These are phyloP conservation scores for Plagiodera versicolora DNA, from an alignment of 2,888 invertebrate genomes.

Conservation along the genomic window DNA sequence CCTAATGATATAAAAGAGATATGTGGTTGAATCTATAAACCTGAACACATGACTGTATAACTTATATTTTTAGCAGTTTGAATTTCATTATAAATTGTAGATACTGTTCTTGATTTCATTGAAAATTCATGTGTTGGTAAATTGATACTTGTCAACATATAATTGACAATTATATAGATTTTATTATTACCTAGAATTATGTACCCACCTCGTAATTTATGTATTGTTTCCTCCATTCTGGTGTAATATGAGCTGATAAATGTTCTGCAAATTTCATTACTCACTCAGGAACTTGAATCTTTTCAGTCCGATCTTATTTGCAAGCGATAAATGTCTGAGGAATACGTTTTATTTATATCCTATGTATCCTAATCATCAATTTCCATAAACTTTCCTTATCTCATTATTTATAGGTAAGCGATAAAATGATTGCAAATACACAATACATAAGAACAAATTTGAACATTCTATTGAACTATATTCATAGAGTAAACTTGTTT, in stretches of 20 bases:
- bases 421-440: conserved; percentile 4
- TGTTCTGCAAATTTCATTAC: conserved; percentile 92
- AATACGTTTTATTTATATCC: not conserved
- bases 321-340: not conserved
- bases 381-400: conserved; percentile 8
- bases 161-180: no score
- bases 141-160: no score
- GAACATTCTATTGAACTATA: conserved; percentile 3
- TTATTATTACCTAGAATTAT: not conserved
- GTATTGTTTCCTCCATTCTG: conserved; percentile 91
- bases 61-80: no score
- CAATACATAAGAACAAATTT: conserved; percentile 7
- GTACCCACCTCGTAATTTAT: conserved; percentile 69
- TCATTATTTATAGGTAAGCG: conserved; percentile 4
- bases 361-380: not conserved
- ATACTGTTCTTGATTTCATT: no score
- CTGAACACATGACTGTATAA: no score
- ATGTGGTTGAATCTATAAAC: no score
- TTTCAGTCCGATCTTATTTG: not conserved
- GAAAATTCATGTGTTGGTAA: no score
- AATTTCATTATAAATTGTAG: no score
- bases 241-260: conserved; percentile 84
- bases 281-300: not conserved
- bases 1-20: conserved; percentile 60
- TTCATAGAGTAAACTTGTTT: not conserved